Evolutionary conservation across 2,797 vertebrate species (phyloP).

Genomic region (Rhinella marina): DNA sequence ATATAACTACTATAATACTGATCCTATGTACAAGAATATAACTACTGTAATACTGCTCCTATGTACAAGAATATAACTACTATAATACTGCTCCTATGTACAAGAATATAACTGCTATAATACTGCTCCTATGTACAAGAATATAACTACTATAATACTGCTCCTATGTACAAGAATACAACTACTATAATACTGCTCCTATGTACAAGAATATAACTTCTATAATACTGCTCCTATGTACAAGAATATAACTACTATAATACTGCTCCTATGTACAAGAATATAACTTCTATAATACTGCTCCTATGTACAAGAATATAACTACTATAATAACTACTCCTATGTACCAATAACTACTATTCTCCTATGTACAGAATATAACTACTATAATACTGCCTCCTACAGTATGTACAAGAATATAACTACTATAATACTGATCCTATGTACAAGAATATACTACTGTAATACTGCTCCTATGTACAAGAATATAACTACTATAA

Average conservation of each 20-base stretch:
- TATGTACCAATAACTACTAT: neutral
- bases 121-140: conserved; percentile 15
- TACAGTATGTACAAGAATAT: too few species aligned
- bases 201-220: conserved; percentile 11
- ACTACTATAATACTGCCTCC: too few species aligned
- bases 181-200: conserved; percentile 11
- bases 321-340: too few species aligned
- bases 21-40: neutral
- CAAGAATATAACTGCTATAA: conserved; percentile 21
- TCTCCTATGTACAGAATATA: too few species aligned
- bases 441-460: conserved; percentile 19
- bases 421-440: neutral
- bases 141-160: conserved; percentile 27
- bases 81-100: conserved; percentile 14
- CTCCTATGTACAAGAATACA: neutral
- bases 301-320: neutral
- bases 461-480: too few species aligned
- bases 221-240: conserved; percentile 3
- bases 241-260: conserved; percentile 4
- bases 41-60: neutral
- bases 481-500: neutral
- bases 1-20: neutral
- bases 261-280: neutral
- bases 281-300: neutral
- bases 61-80: conserved; percentile 13